phyloP scores from a whole-genome alignment of 2,888 invertebrate genomes.

The Eudemis profundana region DNA sequence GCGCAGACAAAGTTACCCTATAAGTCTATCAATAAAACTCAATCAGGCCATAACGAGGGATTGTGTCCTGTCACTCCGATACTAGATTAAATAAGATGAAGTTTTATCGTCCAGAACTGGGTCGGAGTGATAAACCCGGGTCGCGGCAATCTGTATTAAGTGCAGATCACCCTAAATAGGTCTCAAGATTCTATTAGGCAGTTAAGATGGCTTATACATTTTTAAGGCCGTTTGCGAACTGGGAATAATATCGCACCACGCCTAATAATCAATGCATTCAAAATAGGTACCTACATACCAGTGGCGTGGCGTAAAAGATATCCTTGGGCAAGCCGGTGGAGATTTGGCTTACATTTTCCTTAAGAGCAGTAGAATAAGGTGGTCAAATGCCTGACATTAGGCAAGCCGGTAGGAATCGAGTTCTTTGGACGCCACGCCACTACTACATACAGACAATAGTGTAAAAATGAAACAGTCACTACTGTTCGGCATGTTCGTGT shows the following conservation, averaged over 20 bases:
- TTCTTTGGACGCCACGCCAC: no score
- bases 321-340: no score
- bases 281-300: no score
- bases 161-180: slow-evolving; percentile 46
- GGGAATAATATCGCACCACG: not conserved
- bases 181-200: slow-evolving; percentile 14
- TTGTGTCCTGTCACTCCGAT: slow-evolving; percentile 41
- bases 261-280: not conserved
- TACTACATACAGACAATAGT: no score
- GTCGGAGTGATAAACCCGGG: slow-evolving; percentile 48
- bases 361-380: no score
- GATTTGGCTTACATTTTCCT: no score
- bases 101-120: slow-evolving; percentile 50
- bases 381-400: no score
- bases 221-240: slow-evolving; percentile 9
- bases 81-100: slow-evolving; percentile 48
- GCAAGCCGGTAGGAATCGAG: no score
- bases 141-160: slow-evolving; percentile 44
- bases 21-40: slow-evolving; percentile 31
- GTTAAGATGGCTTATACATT: slow-evolving; percentile 7
- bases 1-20: not conserved
- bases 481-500: no score
- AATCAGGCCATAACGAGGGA: slow-evolving; percentile 39
- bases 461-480: no score
- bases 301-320: no score